Evolutionary conservation across 1,140 invertebrate species (phyloP).

Genomic region (Pteromalus puparum): DNA sequence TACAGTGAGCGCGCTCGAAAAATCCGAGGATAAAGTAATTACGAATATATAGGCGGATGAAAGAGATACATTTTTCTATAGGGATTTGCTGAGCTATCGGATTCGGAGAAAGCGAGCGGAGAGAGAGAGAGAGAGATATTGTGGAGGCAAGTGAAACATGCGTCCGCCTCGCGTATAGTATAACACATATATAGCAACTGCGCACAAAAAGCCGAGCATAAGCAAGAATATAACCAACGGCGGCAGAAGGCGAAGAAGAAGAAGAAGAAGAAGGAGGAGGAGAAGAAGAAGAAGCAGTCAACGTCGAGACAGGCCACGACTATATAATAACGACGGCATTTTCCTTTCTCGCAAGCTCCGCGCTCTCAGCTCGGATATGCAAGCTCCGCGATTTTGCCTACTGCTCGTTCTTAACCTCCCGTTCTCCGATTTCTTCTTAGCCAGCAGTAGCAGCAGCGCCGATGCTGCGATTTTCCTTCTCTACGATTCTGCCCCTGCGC

Average conservation of each 20-base stretch:
- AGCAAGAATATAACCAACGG: too few species aligned
- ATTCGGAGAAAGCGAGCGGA: background rate
- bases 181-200: background rate
- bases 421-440: slow-evolving; percentile 31
- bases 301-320: slow-evolving; percentile 12
- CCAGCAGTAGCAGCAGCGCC: background rate
- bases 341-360: slow-evolving; percentile 33
- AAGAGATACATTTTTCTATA: slow-evolving; percentile 6
- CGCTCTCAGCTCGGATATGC: slow-evolving; percentile 13
- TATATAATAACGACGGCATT: slow-evolving; percentile 39
- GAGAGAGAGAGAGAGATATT: background rate
- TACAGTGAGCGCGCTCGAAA: background rate
- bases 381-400: slow-evolving; percentile 43
- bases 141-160: slow-evolving; percentile 8
- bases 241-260: background rate
- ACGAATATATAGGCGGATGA: background rate
- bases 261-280: background rate
- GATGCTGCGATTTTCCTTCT: background rate
- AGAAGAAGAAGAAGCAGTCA: slow-evolving; percentile 8
- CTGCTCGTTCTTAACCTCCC: slow-evolving; percentile 26
- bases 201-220: too few species aligned
- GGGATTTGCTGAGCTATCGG: slow-evolving; percentile 3
- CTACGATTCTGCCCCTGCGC: background rate
- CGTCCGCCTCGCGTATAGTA: background rate
- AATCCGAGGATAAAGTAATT: background rate